Percentiles rank a stretch among this genome's conserved stretches.
phyloP scores from a whole-genome alignment of 2,888 invertebrate species.

The Leptogaster cylindrica region DNA sequence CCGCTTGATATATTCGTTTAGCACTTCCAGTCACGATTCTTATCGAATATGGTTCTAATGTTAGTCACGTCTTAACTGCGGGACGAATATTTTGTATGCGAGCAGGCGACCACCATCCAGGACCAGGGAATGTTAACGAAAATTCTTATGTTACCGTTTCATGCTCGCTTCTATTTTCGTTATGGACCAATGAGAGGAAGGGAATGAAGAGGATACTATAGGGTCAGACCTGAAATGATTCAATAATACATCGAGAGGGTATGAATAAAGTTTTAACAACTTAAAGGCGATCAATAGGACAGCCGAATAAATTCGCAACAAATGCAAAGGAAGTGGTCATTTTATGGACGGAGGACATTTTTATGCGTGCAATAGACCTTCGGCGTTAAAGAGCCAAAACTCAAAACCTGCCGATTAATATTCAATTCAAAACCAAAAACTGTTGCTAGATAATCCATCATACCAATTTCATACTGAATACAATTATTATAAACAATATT shows the following conservation, averaged over 20 bases:
- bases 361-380: no score
- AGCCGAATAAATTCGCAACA: no score
- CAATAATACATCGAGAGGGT: conserved; percentile 6
- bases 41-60: conserved; percentile 25
- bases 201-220: background rate
- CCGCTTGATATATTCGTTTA: background rate
- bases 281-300: background rate
- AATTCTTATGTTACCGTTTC: conserved; percentile 36
- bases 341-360: no score
- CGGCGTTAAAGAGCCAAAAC: no score
- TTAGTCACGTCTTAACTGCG: conserved; percentile 35
- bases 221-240: conserved; percentile 12
- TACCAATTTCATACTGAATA: no score
- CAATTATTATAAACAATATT: no score
- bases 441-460: no score
- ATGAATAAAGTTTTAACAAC: background rate
- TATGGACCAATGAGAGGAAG: conserved; percentile 1
- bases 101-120: background rate
- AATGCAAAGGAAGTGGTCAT: no score
- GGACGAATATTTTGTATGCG: conserved; percentile 27
- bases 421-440: no score
- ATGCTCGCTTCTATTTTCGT: conserved; percentile 11
- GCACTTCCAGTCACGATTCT: conserved; percentile 39
- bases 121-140: conserved; percentile 32
- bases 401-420: no score